Percentiles rank a stretch among this genome's conserved stretches.
Evolutionary conservation across 53 echinoderm and acorn worm species (phyloP).

Genomic region (Zoroaster sp.): DNA sequence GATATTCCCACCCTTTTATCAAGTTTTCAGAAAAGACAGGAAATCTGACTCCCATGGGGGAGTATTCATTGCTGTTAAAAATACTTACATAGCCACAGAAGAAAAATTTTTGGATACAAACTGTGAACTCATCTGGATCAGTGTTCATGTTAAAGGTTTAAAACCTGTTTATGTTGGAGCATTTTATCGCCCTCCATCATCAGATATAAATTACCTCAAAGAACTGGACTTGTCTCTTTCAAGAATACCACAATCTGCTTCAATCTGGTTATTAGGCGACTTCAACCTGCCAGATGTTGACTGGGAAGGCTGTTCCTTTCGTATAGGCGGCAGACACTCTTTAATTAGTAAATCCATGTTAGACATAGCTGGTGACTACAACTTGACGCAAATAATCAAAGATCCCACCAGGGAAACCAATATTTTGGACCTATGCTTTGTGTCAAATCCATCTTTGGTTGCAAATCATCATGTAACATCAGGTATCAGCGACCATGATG

Average conservation of each 20-base stretch:
- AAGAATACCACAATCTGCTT: background rate
- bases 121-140: conserved; percentile 23
- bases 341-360: too few relatives aligned
- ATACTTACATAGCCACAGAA: background rate
- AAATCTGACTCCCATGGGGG: background rate
- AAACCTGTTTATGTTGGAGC: conserved; percentile 18
- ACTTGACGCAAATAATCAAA: too few relatives aligned
- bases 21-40: conserved; percentile 57
- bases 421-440: too few relatives aligned
- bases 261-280: conserved; percentile 50
- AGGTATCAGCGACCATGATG: too few relatives aligned
- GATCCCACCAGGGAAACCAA: too few relatives aligned
- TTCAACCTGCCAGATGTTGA: conserved; percentile 46
- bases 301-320: too few relatives aligned
- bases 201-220: background rate
- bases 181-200: background rate
- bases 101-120: background rate
- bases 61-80: conserved; percentile 25
- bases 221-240: background rate
- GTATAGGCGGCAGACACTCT: too few relatives aligned
- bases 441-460: too few relatives aligned
- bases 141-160: background rate
- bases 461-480: too few relatives aligned
- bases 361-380: too few relatives aligned
- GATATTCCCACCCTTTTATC: conserved; percentile 50